Evolutionary conservation across 2,888 invertebrate genomes (phyloP).

Genomic region (Lasioglossum villosulum): DNA sequence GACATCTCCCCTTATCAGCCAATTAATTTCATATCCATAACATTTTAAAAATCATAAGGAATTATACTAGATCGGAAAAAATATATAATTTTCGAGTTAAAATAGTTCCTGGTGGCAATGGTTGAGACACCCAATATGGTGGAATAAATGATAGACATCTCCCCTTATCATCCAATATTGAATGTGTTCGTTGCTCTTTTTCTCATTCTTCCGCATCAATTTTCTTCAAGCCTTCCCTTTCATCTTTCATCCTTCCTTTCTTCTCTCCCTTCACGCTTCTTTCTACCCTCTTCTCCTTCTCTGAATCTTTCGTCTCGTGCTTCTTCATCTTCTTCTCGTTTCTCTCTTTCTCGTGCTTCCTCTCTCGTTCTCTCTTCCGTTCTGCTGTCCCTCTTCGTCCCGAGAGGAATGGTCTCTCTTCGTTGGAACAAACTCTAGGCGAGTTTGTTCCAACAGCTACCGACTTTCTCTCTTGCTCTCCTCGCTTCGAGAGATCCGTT

Average conservation of each 20-base stretch:
- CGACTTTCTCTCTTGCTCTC: conserved; percentile 43
- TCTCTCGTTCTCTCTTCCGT: conserved; percentile 33
- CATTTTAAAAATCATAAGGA: too few species aligned
- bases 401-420: neutral
- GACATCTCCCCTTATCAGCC: neutral
- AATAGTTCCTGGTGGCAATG: too few species aligned
- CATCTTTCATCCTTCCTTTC: conserved; percentile 38
- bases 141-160: too few species aligned
- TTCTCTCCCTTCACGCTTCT: conserved; percentile 28
- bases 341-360: neutral
- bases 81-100: too few species aligned
- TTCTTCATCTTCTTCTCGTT: neutral
- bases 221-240: conserved; percentile 28
- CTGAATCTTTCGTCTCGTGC: conserved; percentile 17
- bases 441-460: conserved; percentile 14
- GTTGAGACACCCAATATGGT: too few species aligned
- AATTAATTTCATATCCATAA: too few species aligned
- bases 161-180: too few species aligned
- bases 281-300: conserved; percentile 23
- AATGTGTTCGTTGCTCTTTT: neutral
- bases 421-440: too few species aligned
- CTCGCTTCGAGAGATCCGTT: conserved; percentile 67
- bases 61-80: too few species aligned
- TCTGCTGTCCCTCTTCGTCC: neutral
- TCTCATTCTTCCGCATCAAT: neutral